phyloP scores from a whole-genome alignment of 2,888 invertebrate genomes.

The Petrolisthes manimaculis region DNA sequence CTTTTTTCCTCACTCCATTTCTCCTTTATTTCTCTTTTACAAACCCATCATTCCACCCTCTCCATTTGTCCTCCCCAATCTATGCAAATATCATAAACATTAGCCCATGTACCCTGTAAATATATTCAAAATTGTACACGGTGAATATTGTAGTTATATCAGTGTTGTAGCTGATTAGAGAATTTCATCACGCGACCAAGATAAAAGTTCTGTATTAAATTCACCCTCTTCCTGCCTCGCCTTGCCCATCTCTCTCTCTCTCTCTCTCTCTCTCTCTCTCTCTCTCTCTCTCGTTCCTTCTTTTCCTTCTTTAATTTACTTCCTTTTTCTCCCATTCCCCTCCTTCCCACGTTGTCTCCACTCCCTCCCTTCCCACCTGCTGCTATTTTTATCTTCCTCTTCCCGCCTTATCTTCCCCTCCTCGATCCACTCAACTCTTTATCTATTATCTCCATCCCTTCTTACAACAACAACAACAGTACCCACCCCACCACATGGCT shows the following conservation, averaged over 20 bases:
- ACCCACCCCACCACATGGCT: no score
- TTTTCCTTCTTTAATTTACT: background rate
- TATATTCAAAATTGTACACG: background rate
- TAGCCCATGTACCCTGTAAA: no score
- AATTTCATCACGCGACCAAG: no score
- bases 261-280: background rate
- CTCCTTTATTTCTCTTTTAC: background rate
- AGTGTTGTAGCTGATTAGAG: background rate
- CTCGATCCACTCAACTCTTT: background rate
- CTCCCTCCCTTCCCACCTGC: background rate
- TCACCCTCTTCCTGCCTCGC: background rate
- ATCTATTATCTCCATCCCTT: constrained; percentile 13
- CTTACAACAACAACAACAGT: no score
- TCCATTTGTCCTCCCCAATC: background rate
- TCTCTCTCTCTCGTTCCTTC: no score
- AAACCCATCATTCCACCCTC: background rate
- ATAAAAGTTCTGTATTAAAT: background rate
- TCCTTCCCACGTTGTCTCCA: background rate
- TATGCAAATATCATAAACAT: background rate
- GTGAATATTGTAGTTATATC: background rate
- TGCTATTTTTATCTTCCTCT: background rate
- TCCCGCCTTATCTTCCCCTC: background rate
- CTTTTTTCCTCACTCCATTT: background rate
- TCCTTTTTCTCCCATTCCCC: background rate
- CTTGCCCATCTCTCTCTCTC: background rate